Percentiles rank a stretch among this genome's conserved stretches.
These are phyloP conservation scores for Caerostris darwini DNA, from an alignment of 1,140 invertebrate species.

Conservation along the genomic window DNA sequence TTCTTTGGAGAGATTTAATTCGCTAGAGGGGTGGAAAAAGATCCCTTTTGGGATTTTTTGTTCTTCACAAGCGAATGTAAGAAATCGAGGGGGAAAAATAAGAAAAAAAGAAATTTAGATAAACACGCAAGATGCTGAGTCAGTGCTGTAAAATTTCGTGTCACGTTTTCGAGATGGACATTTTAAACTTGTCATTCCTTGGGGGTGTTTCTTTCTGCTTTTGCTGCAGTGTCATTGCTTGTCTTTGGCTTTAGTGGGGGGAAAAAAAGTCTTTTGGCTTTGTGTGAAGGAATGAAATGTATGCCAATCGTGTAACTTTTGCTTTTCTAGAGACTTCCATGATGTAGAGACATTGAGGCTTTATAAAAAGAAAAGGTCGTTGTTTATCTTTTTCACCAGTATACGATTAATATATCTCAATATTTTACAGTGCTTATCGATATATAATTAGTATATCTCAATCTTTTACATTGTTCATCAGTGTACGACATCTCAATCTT, in stretches of 20 bases:
- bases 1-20: not conserved
- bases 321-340: not conserved
- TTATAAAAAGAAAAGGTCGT: too few relatives aligned
- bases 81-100: not conserved
- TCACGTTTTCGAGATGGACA: constrained; percentile 7
- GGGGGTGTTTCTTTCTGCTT: not conserved
- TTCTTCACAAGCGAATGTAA: not conserved
- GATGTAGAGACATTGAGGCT: not conserved
- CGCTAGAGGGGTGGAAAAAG: not conserved
- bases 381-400: too few relatives aligned
- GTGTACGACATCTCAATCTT: too few relatives aligned
- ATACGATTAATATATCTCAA: too few relatives aligned
- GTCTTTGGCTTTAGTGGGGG: constrained; percentile 8
- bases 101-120: constrained; percentile 12
- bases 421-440: too few relatives aligned
- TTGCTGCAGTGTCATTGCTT: constrained; percentile 8
- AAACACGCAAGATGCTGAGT: constrained; percentile 30
- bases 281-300: not conserved
- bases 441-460: too few relatives aligned
- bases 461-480: too few relatives aligned
- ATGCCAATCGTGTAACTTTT: constrained; percentile 28
- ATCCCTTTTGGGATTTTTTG: not conserved
- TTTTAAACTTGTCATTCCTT: constrained; percentile 38
- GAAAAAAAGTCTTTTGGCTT: not conserved
- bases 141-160: constrained; percentile 23